A percentile compares a stretch with the other conserved stretches of the same genome.
phyloP scores from a whole-genome alignment of 1,140 invertebrate species.

The Chelonus insularis region DNA sequence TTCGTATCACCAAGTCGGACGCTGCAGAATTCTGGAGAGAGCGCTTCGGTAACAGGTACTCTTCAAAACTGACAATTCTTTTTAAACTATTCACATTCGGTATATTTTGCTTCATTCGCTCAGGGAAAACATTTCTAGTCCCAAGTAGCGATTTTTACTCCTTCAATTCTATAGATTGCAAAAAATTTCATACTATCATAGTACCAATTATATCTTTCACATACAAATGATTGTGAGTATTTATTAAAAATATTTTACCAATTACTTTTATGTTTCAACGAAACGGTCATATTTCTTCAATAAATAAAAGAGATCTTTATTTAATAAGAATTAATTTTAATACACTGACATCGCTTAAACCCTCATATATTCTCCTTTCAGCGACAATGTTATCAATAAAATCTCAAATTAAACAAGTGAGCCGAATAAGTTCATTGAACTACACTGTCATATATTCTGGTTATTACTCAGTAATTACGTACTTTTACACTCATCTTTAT shows the following conservation, averaged over 20 bases:
- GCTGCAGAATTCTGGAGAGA: conserved; percentile 98
- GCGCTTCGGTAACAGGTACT: conserved; percentile 95
- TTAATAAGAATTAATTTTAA: background rate
- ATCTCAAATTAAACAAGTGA: conserved; percentile 14
- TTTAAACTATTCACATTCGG: background rate
- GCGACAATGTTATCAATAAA: conserved; percentile 14
- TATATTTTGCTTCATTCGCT: background rate
- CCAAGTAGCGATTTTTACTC: too few species aligned
- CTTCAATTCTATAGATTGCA: too few species aligned
- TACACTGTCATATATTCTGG: background rate
- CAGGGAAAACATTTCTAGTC: background rate
- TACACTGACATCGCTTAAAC: background rate
- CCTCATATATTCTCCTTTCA: background rate
- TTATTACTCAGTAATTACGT: background rate
- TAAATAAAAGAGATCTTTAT: too few species aligned
- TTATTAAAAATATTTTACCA: too few species aligned
- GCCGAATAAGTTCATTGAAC: conserved; percentile 31
- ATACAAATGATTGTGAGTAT: too few species aligned
- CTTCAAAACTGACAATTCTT: background rate
- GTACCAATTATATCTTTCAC: too few species aligned
- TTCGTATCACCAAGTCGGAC: conserved; percentile 98
- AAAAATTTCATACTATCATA: too few species aligned
- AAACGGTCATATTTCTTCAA: too few species aligned
- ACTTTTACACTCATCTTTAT: background rate
- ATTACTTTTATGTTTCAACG: too few species aligned